Percentiles rank a stretch among this genome's conserved stretches.
phyloP scores from a whole-genome alignment of 2,113 vertebrate species.

The Monopterus albus region DNA sequence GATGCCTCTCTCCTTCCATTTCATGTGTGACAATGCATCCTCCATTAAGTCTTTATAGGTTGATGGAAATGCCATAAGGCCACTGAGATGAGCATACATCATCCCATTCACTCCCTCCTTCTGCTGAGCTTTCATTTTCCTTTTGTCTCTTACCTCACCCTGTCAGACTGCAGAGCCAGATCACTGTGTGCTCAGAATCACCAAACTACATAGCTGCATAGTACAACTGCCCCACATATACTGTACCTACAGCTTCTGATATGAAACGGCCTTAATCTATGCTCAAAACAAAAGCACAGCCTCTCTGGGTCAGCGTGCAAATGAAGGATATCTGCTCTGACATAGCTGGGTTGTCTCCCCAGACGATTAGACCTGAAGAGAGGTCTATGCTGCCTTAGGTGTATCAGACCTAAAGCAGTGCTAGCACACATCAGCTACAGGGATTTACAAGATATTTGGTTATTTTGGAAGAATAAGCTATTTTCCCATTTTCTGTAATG shows the following conservation, averaged over 20 bases:
- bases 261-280: constrained; percentile 37
- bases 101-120: constrained; percentile 52
- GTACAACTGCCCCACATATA: not conserved
- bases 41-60: constrained; percentile 69
- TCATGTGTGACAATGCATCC: constrained; percentile 61
- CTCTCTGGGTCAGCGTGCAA: constrained; percentile 22
- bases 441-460: constrained; percentile 61
- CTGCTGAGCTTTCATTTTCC: constrained; percentile 70
- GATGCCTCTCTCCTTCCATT: constrained; percentile 39
- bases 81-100: constrained; percentile 67
- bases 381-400: constrained; percentile 24
- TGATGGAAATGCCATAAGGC: constrained; percentile 74
- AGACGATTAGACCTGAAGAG: constrained; percentile 24
- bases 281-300: constrained; percentile 14
- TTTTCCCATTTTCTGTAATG: constrained; percentile 45
- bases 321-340: constrained; percentile 37
- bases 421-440: constrained; percentile 27
- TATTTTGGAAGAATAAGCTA: constrained; percentile 47
- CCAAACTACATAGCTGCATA: constrained; percentile 7
- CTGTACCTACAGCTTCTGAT: constrained; percentile 35
- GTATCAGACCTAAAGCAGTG: constrained; percentile 37
- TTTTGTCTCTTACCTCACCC: constrained; percentile 19
- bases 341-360: not conserved
- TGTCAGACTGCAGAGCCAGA: constrained; percentile 33
- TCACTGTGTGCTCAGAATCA: constrained; percentile 22